Conservation (phyloP, 2,797 vertebrate genomes). For the Pachyuromys duprasi region DNA sequence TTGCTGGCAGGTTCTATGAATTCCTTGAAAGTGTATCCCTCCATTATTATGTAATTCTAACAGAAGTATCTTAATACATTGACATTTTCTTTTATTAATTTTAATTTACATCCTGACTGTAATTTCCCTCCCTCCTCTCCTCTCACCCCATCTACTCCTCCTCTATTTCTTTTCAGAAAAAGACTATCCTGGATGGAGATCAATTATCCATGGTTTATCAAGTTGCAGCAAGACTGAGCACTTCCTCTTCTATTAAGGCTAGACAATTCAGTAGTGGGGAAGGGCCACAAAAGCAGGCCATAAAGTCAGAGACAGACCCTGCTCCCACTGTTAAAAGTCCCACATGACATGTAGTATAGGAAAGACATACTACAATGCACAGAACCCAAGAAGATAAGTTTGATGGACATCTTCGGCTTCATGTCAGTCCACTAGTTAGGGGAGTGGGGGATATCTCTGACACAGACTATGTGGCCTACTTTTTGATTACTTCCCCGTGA, state of each 20-base stretch:
- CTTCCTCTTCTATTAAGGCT: not conserved
- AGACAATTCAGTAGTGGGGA: not conserved
- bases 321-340: not conserved
- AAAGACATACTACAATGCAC: no score
- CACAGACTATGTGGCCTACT: no score
- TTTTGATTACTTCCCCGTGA: no score
- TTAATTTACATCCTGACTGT: not conserved
- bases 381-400: no score
- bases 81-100: no score
- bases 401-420: no score
- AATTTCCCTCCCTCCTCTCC: not conserved
- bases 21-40: not conserved
- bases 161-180: not conserved
- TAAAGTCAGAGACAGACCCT: not conserved
- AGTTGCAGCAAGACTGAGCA: not conserved
- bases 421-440: no score
- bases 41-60: not conserved
- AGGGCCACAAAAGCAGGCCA: not conserved
- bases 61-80: not conserved
- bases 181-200: not conserved
- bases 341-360: not conserved
- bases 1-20: not conserved
- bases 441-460: no score
- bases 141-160: not conserved
- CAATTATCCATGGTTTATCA: not conserved